Base-by-base conservation (phyloP, 2,888 invertebrate species). In the Scaptomyza caliginosa region DNA sequence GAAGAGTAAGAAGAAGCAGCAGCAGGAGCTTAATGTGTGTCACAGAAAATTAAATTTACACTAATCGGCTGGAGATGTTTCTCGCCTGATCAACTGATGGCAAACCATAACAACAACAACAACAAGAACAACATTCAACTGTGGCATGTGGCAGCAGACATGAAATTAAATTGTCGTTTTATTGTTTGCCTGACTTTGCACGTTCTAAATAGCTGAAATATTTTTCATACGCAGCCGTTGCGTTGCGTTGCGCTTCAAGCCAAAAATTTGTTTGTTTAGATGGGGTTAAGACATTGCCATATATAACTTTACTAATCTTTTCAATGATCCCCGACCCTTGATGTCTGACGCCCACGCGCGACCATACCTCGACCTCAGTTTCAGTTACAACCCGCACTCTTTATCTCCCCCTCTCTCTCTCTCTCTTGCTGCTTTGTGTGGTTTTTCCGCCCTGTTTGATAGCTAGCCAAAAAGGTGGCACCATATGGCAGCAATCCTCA, bases 231-330 rank as follows among this genome's bases (percentile, higher is more conserved):
- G 60, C 75, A 68, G 77, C 74, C 78, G 65, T 59, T 69, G 73
- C 16, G 34, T 16, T 16, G 70, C 78, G 65, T 59, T 69, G 73
- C 16, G 34, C 34, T 16, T 34, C 34, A 16, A 34, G 60, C 69
- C 84, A 82, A 30, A 32, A 85, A 85, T 82, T 71, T 85, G 82
- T 83, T 84, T 84, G 84, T 84, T 84, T 80, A 81, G 81, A 78
- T 85, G 85, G 82, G 83, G 85, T 85, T 83, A 83, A 83, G 83
- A 85, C 79, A 81, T 85, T 69, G 69, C 76, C 84, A 81, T 69
- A 78, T 79, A 82, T 82, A 79, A 79, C 82, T 59, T 67, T 49
- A 74, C 74, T 81, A 78, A 81, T 75, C 73, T 69, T 76, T 63
- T 42, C 21, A 43, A 50, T 69, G 60, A 52, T 65, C 60, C 67